Base-by-base conservation (phyloP, 2,113 vertebrate genomes). In the Macquaria ambigua region DNA sequence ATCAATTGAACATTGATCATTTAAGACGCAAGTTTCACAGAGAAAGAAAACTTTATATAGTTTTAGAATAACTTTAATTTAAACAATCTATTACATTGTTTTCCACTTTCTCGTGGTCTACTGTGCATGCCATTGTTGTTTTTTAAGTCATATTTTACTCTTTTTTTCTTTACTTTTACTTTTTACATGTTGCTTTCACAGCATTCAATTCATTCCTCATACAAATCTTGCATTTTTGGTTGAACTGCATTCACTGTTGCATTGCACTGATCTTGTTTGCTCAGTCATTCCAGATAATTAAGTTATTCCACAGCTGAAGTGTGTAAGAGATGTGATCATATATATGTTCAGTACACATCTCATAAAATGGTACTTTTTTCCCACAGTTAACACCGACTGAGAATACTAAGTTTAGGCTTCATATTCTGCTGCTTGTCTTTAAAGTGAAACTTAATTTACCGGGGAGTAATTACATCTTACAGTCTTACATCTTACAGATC, bases 271-370 rank as follows among this genome's bases (percentile, higher is more conserved):
- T 74, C 10, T 20, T 67, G 67, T 78, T 88, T 71, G 81, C 56
- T 50, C 25, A 72, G 43, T 82, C 3, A 71, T 68, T 86, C n/a
- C 48, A 56, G 25, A 58, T 86, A 81, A 84, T 76, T 77, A 43
- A 82, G 63, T 72, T 76, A 50, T 62, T 83, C 70, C 20, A 70
- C 79, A 8, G 41, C 71, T 59, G 15, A 72, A 34, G 18, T 23
- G 39, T 39, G 6, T 10, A 0, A 50, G 61, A 58, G 41, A 59
- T n/a, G n/a, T 58, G 7, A 64, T 64, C 3, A 18, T 37, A 16
- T 64, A 21, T 37, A 21, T 37, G 50, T 67, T 73, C 61, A 74
- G 31, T 4, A 67, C 41, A 56, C 21, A 62, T 31, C 28, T 31
- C 28, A 31, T 2, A 31, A 31, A 31, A 31, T 31, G 28, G 28